Base-by-base conservation (phyloP, 2,113 vertebrate genomes). In the Syrmaticus mikado region DNA sequence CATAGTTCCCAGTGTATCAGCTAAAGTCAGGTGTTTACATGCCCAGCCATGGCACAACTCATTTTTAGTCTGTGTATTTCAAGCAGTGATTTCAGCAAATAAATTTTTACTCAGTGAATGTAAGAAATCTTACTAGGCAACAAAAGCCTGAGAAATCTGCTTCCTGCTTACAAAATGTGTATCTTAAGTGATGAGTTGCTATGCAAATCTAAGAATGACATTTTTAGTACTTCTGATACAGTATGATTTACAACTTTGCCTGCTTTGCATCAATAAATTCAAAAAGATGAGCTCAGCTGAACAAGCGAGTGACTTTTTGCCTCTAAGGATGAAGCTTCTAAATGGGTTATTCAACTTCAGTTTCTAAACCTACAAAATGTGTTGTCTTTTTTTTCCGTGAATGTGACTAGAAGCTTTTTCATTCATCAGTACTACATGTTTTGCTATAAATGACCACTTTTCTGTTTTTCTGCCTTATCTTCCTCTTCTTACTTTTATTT, bases 181-280 rank as follows among this genome's bases (percentile, higher is more conserved):
- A 10, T 24, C 43, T 43, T 8, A 15, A 30, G 22, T 14, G 34
- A 92, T 58, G 30, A 36, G 25, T 61, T 61, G 61, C 40, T 66
- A 36, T 15, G 13, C 28, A 83, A 30, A 61, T 46, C 22, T 18
- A 61, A 52, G 36, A 74, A 11, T 71, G 19, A 66, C 8, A 55
- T 12, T 32, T 64, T 32, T 46, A 73, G 34, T 53, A 12, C 22
- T 90, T 81, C 8, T 4, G 2, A 21, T 61, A 41, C 5, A 80
- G 52, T 1, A 1, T 20, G 36, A 81, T 1, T 67, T 21, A 84
- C 40, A 84, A 64, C 67, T 60, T 71, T 92, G 41, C 57, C 77
- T 82, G 41, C 64, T 89, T 90, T 87, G 43, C 25, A 13, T 58
- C 50, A 91, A 82, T 95, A 95, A 82, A 92, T 45, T 89, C 24